Conservation (phyloP, 1,140 invertebrate species). For the Aphelinus atriplicis region DNA sequence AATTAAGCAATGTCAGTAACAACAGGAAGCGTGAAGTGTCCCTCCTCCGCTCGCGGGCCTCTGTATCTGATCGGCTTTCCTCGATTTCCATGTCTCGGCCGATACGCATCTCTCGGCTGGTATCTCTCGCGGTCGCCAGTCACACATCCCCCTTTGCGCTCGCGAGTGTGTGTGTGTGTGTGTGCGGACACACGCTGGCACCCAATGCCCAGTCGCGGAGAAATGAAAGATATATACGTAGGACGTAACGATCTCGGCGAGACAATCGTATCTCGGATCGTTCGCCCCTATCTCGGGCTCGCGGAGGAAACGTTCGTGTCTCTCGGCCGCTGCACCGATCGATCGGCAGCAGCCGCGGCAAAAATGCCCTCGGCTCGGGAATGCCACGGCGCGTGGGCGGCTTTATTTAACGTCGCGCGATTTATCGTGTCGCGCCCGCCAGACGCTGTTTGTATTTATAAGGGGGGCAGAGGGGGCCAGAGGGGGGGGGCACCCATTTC, state of each 20-base stretch:
- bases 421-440: neutral
- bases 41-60: neutral
- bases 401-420: constrained; percentile 4
- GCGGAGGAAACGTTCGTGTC: neutral
- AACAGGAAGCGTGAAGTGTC: constrained; percentile 4
- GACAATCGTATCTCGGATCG: constrained; percentile 35
- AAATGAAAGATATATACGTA: constrained; percentile 10
- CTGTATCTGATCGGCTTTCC: neutral
- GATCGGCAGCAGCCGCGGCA: neutral
- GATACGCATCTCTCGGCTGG: constrained; percentile 8
- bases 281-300: constrained; percentile 5
- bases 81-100: neutral
- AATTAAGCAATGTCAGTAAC: constrained; percentile 31
- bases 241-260: constrained; percentile 5
- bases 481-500: no score
- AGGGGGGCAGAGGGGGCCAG: no score
- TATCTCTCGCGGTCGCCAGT: neutral
- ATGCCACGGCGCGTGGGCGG: constrained; percentile 4
- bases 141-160: neutral
- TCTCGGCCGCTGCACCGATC: neutral
- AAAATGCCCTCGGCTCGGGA: neutral
- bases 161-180: neutral
- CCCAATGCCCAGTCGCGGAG: neutral
- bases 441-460: no score
- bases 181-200: neutral